Evolutionary conservation across 2,888 invertebrate species (phyloP).

Genomic region (Pristionchus fissidentatus): DNA sequence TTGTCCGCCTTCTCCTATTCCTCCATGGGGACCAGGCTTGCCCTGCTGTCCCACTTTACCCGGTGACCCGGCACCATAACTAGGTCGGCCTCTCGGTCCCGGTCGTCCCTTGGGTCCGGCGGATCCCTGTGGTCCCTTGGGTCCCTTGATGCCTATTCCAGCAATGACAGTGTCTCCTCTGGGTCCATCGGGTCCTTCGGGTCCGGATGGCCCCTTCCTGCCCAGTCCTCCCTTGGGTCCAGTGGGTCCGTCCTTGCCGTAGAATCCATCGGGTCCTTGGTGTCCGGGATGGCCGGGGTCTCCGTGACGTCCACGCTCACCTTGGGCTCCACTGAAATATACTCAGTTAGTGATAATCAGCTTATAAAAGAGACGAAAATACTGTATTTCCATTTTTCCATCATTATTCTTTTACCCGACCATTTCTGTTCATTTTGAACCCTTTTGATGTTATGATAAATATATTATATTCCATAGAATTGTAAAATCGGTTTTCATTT

Average conservation of each 20-base stretch:
- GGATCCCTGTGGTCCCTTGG: constrained; percentile 70
- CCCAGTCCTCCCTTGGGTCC: constrained; percentile 66
- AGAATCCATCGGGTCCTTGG: constrained; percentile 66
- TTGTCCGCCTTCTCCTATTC: constrained; percentile 29
- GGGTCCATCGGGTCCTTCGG: constrained; percentile 60
- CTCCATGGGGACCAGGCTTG: constrained; percentile 65
- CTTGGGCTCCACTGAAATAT: constrained; percentile 69
- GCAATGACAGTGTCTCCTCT: constrained; percentile 67
- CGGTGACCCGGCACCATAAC: constrained; percentile 61
- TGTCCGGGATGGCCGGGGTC: constrained; percentile 62
- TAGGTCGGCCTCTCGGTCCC: constrained; percentile 62
- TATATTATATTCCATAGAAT: not conserved
- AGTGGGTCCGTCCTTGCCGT: constrained; percentile 66
- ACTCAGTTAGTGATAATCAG: not conserved
- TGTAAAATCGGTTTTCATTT: not conserved
- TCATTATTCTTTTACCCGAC: not conserved
- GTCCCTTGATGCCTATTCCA: constrained; percentile 72
- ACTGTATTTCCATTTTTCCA: not conserved
- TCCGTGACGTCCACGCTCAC: constrained; percentile 72
- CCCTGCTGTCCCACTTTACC: constrained; percentile 66
- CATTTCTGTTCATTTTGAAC: not conserved
- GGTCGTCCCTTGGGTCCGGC: constrained; percentile 65
- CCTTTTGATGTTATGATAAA: no score
- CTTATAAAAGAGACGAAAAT: not conserved
- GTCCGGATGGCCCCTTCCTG: constrained; percentile 61